These are phyloP conservation scores for Smutsia gigantea DNA, from an alignment of 2,797 vertebrate species.

Conservation along the genomic window DNA sequence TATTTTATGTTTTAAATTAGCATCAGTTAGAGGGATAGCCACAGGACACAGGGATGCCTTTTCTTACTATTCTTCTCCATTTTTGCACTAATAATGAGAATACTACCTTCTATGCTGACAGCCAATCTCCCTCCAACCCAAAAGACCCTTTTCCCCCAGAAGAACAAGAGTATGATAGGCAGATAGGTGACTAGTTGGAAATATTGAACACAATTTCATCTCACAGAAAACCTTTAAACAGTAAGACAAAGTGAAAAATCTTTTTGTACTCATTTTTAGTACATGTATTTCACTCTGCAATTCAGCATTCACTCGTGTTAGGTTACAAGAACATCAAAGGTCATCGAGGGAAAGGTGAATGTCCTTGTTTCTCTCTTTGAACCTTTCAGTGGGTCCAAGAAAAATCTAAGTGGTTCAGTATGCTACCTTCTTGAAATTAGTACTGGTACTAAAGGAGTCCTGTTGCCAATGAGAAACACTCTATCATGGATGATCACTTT, in stretches of 20 bases:
- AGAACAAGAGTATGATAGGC: not conserved
- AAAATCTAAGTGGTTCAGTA: not conserved
- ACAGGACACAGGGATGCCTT: not conserved
- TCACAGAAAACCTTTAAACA: not conserved
- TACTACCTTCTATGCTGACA: not conserved
- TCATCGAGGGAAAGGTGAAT: not conserved
- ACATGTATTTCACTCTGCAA: not conserved
- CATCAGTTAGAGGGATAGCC: not conserved
- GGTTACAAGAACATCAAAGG: not conserved
- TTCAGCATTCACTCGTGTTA: not conserved
- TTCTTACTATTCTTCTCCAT: not conserved
- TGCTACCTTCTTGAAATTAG: not conserved
- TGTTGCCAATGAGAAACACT: not conserved
- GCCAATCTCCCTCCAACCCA: not conserved
- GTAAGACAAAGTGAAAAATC: not conserved
- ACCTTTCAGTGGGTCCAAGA: not conserved
- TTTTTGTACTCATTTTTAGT: not conserved
- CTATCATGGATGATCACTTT: not conserved
- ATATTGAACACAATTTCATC: not conserved
- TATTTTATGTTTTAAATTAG: slow-evolving; percentile 52
- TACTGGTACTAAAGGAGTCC: not conserved
- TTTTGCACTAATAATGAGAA: not conserved
- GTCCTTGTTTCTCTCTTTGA: not conserved
- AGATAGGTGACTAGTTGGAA: not conserved
- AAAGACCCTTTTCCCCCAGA: not conserved